Conservation (phyloP, 2,797 vertebrate genomes). For the Xenops minutus region DNA sequence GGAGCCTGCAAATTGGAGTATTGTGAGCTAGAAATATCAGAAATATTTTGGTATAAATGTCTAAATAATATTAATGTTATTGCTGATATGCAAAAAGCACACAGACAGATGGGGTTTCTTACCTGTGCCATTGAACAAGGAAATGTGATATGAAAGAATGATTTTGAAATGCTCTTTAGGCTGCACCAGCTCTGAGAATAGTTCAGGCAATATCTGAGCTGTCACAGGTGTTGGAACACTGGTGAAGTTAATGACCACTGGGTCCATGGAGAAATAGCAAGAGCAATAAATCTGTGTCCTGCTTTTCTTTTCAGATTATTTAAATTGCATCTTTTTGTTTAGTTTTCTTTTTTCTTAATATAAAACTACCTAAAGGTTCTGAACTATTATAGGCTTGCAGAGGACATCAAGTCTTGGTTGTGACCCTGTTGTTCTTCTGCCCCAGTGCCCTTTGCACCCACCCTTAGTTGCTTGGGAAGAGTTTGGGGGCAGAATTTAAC, state of each 20-base stretch:
- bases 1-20: neutral
- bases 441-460: too few relatives aligned
- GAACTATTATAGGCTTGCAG: neutral
- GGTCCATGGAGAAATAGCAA: neutral
- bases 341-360: neutral
- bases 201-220: neutral
- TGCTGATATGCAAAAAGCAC: constrained; percentile 42
- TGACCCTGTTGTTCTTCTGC: neutral
- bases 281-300: neutral
- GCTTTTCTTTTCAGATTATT: neutral
- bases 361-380: neutral
- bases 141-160: constrained; percentile 5
- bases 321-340: neutral
- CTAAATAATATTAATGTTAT: constrained; percentile 54
- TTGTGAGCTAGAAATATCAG: neutral
- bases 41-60: constrained; percentile 43
- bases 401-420: neutral
- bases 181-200: neutral
- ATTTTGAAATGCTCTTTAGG: constrained; percentile 30
- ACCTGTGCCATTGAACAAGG: constrained; percentile 18
- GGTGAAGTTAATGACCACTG: neutral
- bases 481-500: neutral
- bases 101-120: constrained; percentile 56
- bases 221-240: neutral
- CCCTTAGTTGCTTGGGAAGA: neutral